These are phyloP conservation scores for Pholis gunnellus DNA, from an alignment of 2,113 vertebrate genomes.

Conservation along the genomic window DNA sequence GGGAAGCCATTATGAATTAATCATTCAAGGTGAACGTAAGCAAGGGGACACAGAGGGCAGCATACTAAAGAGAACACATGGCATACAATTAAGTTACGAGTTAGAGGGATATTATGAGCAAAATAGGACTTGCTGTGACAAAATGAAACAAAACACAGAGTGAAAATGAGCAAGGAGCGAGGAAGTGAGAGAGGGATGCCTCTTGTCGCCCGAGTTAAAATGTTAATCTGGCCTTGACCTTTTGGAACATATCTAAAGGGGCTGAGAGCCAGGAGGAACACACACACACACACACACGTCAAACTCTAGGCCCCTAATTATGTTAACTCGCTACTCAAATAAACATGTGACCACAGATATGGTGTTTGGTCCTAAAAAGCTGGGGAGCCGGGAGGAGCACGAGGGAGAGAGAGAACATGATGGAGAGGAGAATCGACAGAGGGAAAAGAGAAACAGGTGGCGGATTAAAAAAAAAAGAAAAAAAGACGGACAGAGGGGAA, in stretches of 20 bases:
- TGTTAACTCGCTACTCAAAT: constrained; percentile 51
- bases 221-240: constrained; percentile 68
- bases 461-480: constrained; percentile 1
- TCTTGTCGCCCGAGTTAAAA: constrained; percentile 56
- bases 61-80: constrained; percentile 22
- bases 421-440: constrained; percentile 10
- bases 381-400: constrained; percentile 14
- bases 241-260: constrained; percentile 58
- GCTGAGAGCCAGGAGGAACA: constrained; percentile 23
- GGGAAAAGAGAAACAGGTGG: constrained; percentile 30
- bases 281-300: constrained; percentile 9
- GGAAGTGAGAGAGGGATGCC: constrained; percentile 19
- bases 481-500: constrained; percentile 18
- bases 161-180: constrained; percentile 5
- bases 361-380: constrained; percentile 25
- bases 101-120: neutral
- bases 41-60: constrained; percentile 14
- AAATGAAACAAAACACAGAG: neutral
- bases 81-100: constrained; percentile 13
- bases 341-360: constrained; percentile 47
- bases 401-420: constrained; percentile 10
- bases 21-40: constrained; percentile 47
- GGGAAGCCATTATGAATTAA: constrained; percentile 30
- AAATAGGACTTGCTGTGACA: constrained; percentile 10
- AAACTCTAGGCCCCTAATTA: constrained; percentile 44